A percentile compares a stretch with the other conserved stretches of the same genome.
These are phyloP conservation scores for Leuciscus idus DNA, from an alignment of 2,113 vertebrate genomes.

Conservation along the genomic window DNA sequence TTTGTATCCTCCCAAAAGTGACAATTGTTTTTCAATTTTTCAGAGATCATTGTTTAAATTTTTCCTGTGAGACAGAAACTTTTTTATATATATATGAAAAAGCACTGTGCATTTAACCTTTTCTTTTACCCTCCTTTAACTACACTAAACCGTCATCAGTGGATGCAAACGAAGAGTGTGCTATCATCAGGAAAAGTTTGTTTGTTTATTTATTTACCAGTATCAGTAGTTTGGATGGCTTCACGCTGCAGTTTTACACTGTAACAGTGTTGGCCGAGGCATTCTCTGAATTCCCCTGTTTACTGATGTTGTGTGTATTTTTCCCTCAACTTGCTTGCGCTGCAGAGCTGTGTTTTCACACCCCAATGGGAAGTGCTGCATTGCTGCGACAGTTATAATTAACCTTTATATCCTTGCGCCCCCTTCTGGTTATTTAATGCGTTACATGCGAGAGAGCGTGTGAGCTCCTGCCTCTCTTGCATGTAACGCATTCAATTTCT, in stretches of 20 bases:
- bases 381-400: constrained; percentile 68
- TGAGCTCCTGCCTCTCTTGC: too few relatives aligned
- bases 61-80: background rate
- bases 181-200: background rate
- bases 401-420: constrained; percentile 51
- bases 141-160: background rate
- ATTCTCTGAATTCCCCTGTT: constrained; percentile 12
- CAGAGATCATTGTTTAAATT: too few relatives aligned
- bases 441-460: background rate
- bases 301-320: constrained; percentile 56
- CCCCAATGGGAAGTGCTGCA: constrained; percentile 67
- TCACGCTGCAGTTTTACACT: constrained; percentile 55
- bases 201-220: background rate
- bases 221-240: background rate
- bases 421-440: constrained; percentile 57
- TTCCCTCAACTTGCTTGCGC: constrained; percentile 60
- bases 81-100: background rate
- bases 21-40: background rate
- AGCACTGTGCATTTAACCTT: background rate
- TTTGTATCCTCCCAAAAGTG: too few relatives aligned
- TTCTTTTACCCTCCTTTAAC: constrained; percentile 11
- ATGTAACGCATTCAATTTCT: too few relatives aligned
- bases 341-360: constrained; percentile 60
- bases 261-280: background rate
- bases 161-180: background rate